Evolutionary conservation across 2,797 vertebrate species (phyloP).

Genomic region (Heteromormyrus szaboi): DNA sequence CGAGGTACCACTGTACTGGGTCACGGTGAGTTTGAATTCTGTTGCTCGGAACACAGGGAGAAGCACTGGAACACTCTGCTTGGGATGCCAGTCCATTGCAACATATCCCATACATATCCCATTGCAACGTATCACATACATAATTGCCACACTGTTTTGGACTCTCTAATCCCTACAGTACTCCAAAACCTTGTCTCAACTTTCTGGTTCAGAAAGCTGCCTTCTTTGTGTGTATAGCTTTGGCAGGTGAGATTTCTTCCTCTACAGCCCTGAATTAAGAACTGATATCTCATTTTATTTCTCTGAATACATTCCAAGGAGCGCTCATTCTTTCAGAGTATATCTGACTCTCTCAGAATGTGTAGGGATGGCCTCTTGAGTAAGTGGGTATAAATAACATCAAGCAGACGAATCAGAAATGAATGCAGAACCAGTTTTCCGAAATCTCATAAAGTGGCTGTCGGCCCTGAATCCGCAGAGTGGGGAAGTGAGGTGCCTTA

Average conservation of each 20-base stretch:
- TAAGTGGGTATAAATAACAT: background rate
- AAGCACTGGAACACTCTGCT: background rate
- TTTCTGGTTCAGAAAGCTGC: background rate
- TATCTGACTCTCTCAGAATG: background rate
- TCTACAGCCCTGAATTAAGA: background rate
- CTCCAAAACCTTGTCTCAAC: background rate
- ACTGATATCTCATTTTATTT: background rate
- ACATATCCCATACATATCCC: background rate
- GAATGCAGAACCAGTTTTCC: background rate
- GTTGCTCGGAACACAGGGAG: background rate
- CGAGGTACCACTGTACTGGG: background rate
- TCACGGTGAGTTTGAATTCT: background rate
- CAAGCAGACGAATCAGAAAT: background rate
- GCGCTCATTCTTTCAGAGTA: background rate
- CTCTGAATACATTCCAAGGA: background rate
- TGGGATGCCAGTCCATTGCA: background rate
- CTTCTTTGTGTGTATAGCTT: background rate
- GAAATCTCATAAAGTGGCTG: background rate
- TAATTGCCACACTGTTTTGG: background rate
- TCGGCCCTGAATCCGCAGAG: background rate
- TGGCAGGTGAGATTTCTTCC: background rate
- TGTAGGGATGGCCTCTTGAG: background rate
- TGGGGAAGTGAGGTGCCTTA: background rate
- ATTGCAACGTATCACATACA: background rate
- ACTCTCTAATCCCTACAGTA: background rate